phyloP scores from a whole-genome alignment of 2,113 vertebrate genomes.

The Phrynosoma blainvillii region DNA sequence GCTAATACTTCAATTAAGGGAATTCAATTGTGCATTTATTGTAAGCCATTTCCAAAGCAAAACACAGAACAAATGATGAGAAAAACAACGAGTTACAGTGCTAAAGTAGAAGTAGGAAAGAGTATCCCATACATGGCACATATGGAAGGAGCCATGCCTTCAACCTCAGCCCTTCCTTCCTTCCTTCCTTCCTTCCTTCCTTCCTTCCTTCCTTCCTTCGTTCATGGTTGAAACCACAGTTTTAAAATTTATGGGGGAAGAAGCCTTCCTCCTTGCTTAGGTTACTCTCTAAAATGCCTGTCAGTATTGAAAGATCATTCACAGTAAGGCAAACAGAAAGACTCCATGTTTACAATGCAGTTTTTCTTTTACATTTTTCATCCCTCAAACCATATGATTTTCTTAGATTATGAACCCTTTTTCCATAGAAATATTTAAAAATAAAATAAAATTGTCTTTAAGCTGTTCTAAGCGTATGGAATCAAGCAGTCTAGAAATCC shows the following conservation, averaged over 20 bases:
- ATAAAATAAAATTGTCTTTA: no score
- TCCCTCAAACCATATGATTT: no score
- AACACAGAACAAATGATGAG: background rate
- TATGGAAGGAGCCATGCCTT: background rate
- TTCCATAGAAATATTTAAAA: no score
- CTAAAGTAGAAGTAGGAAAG: no score
- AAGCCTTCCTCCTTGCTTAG: background rate
- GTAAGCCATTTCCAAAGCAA: background rate
- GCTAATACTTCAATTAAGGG: background rate
- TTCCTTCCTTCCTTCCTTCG: background rate
- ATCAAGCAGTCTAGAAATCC: no score
- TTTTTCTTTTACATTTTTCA: no score
- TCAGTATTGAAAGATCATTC: background rate
- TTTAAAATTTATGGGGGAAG: background rate
- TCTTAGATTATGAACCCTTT: no score
- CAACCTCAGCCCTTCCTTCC: no score
- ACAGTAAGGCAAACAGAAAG: no score
- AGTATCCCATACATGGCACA: background rate
- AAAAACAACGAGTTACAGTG: no score
- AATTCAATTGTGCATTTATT: background rate
- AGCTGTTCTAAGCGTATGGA: no score
- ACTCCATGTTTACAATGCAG: no score
- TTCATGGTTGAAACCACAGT: background rate
- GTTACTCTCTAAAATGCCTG: background rate
- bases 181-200: background rate